Conservation (phyloP, 2,797 vertebrate species). For the Etheostoma perlongum region DNA sequence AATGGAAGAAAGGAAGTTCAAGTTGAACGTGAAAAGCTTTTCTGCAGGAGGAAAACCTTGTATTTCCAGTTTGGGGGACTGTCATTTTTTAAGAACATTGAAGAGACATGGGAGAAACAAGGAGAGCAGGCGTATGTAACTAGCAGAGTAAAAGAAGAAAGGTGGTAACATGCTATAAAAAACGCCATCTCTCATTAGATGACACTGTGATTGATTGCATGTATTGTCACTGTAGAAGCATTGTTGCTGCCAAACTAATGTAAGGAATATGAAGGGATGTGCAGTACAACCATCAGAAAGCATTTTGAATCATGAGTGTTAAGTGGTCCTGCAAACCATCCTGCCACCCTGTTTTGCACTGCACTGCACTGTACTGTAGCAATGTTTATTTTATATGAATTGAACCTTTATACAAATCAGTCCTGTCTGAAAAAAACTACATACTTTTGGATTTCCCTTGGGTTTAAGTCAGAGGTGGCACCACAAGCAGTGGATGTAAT, state of each 20-base stretch:
- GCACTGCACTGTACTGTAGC: background rate
- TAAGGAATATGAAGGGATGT: conserved; percentile 10
- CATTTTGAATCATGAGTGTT: background rate
- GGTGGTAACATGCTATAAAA: background rate
- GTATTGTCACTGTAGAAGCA: background rate
- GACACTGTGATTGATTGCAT: background rate
- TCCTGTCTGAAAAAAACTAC: background rate
- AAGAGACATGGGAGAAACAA: background rate
- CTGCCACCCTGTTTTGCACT: background rate
- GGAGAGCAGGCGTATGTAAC: background rate
- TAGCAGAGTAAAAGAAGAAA: background rate
- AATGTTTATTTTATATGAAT: background rate
- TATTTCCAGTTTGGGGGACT: background rate
- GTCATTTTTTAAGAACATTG: background rate
- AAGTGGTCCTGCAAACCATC: background rate
- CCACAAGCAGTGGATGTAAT: background rate
- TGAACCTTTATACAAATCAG: background rate
- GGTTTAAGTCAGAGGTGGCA: background rate
- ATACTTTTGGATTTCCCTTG: background rate
- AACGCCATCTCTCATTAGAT: background rate
- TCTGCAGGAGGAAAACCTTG: background rate
- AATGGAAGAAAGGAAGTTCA: background rate
- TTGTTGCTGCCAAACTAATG: background rate
- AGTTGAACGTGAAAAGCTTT: background rate
- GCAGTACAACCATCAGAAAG: background rate